Evolutionary conservation across 2,113 vertebrate species (phyloP).

Genomic region (Sinocyclocheilus maitianheensis): DNA sequence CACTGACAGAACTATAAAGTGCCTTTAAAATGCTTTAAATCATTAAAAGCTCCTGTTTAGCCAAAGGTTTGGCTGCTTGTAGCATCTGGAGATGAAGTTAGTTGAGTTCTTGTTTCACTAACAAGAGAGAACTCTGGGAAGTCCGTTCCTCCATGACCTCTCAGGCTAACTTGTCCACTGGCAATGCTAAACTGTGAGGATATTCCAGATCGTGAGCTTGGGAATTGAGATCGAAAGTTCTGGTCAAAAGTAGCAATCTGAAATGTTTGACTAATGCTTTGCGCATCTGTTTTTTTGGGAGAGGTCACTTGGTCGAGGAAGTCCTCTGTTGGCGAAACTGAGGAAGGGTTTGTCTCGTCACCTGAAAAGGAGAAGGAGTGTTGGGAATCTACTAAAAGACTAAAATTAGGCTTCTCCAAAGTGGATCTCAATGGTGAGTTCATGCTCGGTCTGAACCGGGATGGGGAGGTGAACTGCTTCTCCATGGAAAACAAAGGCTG

Average conservation of each 20-base stretch:
- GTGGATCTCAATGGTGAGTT: constrained; percentile 92
- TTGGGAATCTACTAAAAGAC: constrained; percentile 94
- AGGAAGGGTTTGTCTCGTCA: constrained; percentile 90
- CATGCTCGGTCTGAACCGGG: constrained; percentile 92
- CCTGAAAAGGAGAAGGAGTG: constrained; percentile 97
- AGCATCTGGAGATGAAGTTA: constrained; percentile 94
- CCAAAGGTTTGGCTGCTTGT: constrained; percentile 96
- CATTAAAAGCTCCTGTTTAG: constrained; percentile 62
- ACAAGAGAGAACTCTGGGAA: constrained; percentile 97
- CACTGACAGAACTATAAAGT: constrained; percentile 90
- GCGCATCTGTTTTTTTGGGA: constrained; percentile 93
- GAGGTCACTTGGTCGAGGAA: constrained; percentile 95
- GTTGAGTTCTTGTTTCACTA: constrained; percentile 91
- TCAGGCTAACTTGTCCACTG: constrained; percentile 94
- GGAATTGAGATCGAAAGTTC: constrained; percentile 94
- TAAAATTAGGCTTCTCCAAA: constrained; percentile 95
- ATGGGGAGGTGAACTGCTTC: constrained; percentile 91
- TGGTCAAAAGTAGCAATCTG: constrained; percentile 96
- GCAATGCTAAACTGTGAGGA: constrained; percentile 92
- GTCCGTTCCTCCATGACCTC: constrained; percentile 89
- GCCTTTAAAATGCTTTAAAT: constrained; percentile 76
- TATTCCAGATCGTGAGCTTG: constrained; percentile 85
- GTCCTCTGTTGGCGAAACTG: constrained; percentile 92
- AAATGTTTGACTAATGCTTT: constrained; percentile 91
- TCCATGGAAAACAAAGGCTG: constrained; percentile 94